Conservation (phyloP, 2,888 invertebrate species). For the Endotricha flammealis region DNA sequence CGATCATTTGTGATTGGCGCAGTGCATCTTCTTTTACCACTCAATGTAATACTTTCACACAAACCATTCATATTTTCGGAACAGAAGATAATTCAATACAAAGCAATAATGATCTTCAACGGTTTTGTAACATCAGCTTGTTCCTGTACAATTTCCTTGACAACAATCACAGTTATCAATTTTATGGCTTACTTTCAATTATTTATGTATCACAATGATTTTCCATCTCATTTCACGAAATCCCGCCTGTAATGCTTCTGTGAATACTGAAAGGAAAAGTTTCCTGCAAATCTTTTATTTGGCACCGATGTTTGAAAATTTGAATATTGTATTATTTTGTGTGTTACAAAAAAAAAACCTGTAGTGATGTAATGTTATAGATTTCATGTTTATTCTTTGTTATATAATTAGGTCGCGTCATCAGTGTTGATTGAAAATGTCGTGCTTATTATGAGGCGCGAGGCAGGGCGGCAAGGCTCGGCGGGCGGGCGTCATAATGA, state of each 20-base stretch:
- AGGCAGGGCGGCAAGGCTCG: slow-evolving; percentile 22
- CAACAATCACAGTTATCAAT: slow-evolving; percentile 38
- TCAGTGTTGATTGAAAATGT: slow-evolving; percentile 38
- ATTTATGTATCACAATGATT: slow-evolving; percentile 54
- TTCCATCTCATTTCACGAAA: slow-evolving; percentile 45
- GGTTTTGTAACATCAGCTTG: too few species aligned
- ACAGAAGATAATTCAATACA: too few species aligned
- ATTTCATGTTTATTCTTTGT: slow-evolving; percentile 2
- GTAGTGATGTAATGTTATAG: slow-evolving; percentile 2
- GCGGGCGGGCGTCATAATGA: slow-evolving; percentile 44
- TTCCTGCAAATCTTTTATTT: slow-evolving; percentile 32
- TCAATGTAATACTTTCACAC: too few species aligned
- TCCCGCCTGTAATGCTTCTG: slow-evolving; percentile 46
- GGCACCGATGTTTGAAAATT: slow-evolving; percentile 28
- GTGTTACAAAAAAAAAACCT: slow-evolving; percentile 3
- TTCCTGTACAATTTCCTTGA: slow-evolving; percentile 1
- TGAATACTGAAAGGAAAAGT: slow-evolving; percentile 41
- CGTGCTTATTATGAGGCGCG: slow-evolving; percentile 35
- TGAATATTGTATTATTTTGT: slow-evolving; percentile 17
- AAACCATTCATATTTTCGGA: too few species aligned
- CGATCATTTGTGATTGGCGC: too few species aligned
- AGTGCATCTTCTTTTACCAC: too few species aligned
- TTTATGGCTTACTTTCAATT: slow-evolving; percentile 50
- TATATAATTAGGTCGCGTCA: slow-evolving; percentile 18
- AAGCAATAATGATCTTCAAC: too few species aligned